Evolutionary conservation across 2,888 invertebrate genomes (phyloP).

Genomic region (Athrips mouffetella): DNA sequence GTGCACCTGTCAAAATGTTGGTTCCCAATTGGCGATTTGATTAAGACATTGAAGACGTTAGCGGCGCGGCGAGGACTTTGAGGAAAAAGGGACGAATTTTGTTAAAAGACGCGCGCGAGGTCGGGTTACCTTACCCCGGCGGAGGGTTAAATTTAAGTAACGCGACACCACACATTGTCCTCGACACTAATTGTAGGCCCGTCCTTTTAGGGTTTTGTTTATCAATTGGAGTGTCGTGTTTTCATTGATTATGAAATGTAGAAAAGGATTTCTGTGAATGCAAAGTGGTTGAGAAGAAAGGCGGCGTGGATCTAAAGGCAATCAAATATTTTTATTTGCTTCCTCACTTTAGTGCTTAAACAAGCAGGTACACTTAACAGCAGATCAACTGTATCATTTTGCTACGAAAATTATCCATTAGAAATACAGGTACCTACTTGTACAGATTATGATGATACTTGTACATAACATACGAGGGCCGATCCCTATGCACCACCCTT

Average conservation of each 20-base stretch:
- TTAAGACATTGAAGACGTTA: constrained; percentile 22
- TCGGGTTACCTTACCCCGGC: constrained; percentile 23
- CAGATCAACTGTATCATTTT: no score
- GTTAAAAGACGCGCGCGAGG: constrained; percentile 16
- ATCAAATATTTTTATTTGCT: constrained; percentile 12
- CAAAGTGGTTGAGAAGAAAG: constrained; percentile 5
- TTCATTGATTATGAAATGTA: constrained; percentile 17
- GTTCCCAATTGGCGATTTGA: constrained; percentile 23
- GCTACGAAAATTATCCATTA: no score
- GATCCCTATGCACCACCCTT: no score
- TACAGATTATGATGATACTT: no score
- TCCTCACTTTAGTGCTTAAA: not conserved
- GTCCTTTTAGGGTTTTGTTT: constrained; percentile 24
- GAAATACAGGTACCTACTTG: no score
- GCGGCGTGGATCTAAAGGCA: not conserved
- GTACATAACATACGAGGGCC: no score
- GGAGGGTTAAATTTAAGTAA: constrained; percentile 24
- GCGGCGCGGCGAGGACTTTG: constrained; percentile 24
- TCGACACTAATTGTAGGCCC: constrained; percentile 33
- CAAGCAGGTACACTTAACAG: no score
- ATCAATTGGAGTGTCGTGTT: constrained; percentile 19
- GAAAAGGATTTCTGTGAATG: constrained; percentile 14
- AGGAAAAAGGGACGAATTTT: constrained; percentile 25
- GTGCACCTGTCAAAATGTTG: constrained; percentile 34
- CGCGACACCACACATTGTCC: constrained; percentile 33